Evolutionary conservation across 23 tunicate genomes (phyloP).

Genomic region (Diplosoma virens): DNA sequence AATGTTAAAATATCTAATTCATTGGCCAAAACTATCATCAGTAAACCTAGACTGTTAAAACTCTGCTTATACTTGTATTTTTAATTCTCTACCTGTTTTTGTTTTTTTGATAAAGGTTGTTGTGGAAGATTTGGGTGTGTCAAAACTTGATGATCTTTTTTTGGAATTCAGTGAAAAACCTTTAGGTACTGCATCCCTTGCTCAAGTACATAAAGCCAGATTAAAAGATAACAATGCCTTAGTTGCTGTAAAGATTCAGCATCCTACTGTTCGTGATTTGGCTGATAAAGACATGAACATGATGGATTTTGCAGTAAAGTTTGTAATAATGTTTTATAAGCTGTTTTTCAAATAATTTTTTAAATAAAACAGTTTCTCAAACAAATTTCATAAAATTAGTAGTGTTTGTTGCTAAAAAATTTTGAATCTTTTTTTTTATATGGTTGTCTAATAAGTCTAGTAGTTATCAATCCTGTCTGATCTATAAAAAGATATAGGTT

Average conservation of each 20-base stretch:
- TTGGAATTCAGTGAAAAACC: slow-evolving; percentile 58
- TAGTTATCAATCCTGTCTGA: too few relatives aligned
- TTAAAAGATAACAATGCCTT: slow-evolving; percentile 38
- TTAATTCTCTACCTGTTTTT: too few relatives aligned
- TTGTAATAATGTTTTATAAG: background rate
- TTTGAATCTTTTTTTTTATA: too few relatives aligned
- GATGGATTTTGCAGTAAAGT: slow-evolving; percentile 71
- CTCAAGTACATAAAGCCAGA: slow-evolving; percentile 86
- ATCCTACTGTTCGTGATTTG: slow-evolving; percentile 68
- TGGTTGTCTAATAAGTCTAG: too few relatives aligned
- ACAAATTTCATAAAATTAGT: background rate
- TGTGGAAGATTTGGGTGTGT: slow-evolving; percentile 53
- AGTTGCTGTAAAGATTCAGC: slow-evolving; percentile 99
- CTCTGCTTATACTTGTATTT: too few relatives aligned
- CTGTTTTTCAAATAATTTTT: too few relatives aligned
- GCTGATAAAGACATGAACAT: slow-evolving; percentile 82
- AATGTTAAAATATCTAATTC: too few relatives aligned
- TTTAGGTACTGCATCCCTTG: slow-evolving; percentile 94
- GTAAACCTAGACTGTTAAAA: too few relatives aligned
- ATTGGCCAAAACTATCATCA: too few relatives aligned
- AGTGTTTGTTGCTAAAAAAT: too few relatives aligned
- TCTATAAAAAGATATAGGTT: too few relatives aligned
- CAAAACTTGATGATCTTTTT: slow-evolving; percentile 67
- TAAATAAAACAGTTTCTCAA: background rate
- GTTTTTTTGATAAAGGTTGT: slow-evolving; percentile 59